A percentile compares a stretch with the other conserved stretches of the same genome.
Evolutionary conservation across 2,888 invertebrate species (phyloP).

Genomic region (Neuroscelio doddi): DNA sequence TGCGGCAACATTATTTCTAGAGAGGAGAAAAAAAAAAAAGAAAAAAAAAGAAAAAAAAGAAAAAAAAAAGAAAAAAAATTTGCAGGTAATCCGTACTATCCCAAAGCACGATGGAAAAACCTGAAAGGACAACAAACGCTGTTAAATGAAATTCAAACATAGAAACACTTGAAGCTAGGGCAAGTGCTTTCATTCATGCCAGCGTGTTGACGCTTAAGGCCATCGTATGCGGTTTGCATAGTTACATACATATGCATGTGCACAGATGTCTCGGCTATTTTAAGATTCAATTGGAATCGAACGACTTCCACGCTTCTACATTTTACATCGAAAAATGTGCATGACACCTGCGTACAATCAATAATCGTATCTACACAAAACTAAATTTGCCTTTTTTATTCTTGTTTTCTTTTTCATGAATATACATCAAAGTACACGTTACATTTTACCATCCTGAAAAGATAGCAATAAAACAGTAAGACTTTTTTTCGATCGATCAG

Average conservation of each 20-base stretch:
- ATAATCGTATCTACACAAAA: no score
- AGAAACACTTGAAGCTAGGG: slow-evolving; percentile 5
- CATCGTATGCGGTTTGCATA: slow-evolving; percentile 14
- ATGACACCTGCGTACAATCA: no score
- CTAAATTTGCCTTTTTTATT: no score
- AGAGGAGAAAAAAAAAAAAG: no score
- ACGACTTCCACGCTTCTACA: neutral
- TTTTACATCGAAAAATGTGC: neutral
- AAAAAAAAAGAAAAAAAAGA: no score
- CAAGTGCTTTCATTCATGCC: slow-evolving; percentile 15
- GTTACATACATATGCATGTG: slow-evolving; percentile 19
- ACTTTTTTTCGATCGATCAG: no score
- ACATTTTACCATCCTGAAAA: no score
- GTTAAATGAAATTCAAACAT: slow-evolving; percentile 4
- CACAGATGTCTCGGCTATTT: neutral
- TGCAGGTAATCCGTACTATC: neutral
- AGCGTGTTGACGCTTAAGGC: slow-evolving; percentile 12
- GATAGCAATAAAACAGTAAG: no score
- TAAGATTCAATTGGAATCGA: neutral
- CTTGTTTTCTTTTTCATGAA: no score
- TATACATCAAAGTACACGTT: no score
- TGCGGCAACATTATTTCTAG: neutral
- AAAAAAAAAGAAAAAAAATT: no score
- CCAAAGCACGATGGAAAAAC: neutral
- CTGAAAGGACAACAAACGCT: neutral